Evolutionary conservation across 2,113 vertebrate genomes (phyloP).

Genomic region (Capreolus pygargus): DNA sequence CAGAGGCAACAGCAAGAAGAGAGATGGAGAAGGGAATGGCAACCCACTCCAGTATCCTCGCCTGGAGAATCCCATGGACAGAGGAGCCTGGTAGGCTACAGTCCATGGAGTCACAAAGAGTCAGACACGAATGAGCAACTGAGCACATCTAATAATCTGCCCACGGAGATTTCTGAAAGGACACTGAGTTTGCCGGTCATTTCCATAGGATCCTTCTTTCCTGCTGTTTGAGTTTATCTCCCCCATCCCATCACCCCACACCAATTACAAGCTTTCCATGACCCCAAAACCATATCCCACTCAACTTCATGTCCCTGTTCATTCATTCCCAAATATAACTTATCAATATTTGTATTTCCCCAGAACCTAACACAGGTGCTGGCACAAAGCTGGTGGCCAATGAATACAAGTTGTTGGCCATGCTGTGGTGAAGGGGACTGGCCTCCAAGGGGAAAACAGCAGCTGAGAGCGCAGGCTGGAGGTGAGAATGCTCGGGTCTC

Average conservation of each 20-base stretch:
- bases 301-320: background rate
- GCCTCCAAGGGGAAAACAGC: fast-evolving
- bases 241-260: background rate
- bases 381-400: background rate
- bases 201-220: background rate
- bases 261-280: background rate
- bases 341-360: background rate
- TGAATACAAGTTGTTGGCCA: background rate
- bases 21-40: background rate
- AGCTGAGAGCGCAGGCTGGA: background rate
- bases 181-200: background rate
- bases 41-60: background rate
- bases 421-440: background rate
- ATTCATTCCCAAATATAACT: background rate
- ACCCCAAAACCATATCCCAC: background rate
- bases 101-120: background rate
- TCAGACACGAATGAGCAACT: background rate
- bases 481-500: background rate
- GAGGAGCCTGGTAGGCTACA: background rate
- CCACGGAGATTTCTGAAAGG: background rate
- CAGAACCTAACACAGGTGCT: background rate
- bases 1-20: background rate
- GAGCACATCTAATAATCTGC: background rate
- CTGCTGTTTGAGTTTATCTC: background rate
- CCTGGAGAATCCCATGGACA: background rate